These are phyloP conservation scores for Corythornis cristatus DNA, from an alignment of 2,113 vertebrate genomes.

Conservation along the genomic window DNA sequence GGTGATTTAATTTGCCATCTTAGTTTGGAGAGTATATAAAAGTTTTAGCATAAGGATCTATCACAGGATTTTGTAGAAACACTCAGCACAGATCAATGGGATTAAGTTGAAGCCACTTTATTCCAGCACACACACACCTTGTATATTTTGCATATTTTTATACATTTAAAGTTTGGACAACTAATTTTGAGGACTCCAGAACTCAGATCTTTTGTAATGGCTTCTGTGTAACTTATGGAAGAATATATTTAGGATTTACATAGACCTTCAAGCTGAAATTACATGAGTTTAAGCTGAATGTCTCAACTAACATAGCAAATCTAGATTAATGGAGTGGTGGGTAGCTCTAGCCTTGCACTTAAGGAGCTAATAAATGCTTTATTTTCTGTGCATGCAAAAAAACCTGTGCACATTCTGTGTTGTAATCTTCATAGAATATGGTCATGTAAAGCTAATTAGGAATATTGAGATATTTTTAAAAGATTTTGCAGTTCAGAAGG, in stretches of 20 bases:
- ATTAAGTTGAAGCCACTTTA: too few relatives aligned
- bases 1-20: background rate
- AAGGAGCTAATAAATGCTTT: background rate
- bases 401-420: background rate
- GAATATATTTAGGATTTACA: background rate
- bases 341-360: background rate
- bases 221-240: background rate
- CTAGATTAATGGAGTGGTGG: background rate
- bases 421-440: background rate
- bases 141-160: too few relatives aligned
- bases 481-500: background rate
- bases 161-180: background rate
- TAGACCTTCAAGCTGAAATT: background rate
- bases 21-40: background rate
- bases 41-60: background rate
- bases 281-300: background rate
- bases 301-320: background rate
- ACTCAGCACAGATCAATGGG: too few relatives aligned
- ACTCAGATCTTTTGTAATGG: background rate
- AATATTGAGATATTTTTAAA: background rate
- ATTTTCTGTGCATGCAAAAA: background rate
- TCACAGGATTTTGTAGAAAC: too few relatives aligned
- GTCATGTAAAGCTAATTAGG: background rate
- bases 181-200: background rate
- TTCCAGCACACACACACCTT: too few relatives aligned